Percentiles rank a stretch among this genome's conserved stretches.
These are phyloP conservation scores for Gobio gobio DNA, from an alignment of 2,113 vertebrate genomes.

Conservation along the genomic window DNA sequence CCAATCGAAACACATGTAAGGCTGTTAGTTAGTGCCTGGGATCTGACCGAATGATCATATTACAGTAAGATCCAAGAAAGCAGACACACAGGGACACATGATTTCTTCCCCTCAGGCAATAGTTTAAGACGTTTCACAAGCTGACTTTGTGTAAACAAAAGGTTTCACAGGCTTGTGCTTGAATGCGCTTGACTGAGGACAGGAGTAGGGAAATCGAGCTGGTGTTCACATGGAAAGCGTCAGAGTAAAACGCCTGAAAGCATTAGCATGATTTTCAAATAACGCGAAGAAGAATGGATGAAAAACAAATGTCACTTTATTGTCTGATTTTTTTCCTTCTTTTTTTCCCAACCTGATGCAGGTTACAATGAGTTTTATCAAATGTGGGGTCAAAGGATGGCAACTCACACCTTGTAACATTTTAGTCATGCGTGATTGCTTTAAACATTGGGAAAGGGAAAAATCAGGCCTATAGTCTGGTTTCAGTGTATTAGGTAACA, in stretches of 20 bases:
- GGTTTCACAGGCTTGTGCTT: constrained; percentile 41
- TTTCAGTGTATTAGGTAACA: constrained; percentile 56
- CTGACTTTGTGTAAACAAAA: not conserved
- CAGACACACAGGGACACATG: constrained; percentile 10
- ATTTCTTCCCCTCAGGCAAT: not conserved
- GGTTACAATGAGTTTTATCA: constrained; percentile 62
- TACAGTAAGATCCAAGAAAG: not conserved
- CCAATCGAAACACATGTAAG: constrained; percentile 14
- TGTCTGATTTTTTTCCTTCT: constrained; percentile 35
- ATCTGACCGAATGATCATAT: constrained; percentile 6
- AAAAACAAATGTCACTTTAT: constrained; percentile 60
- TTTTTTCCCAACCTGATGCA: constrained; percentile 64
- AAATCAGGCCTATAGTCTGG: constrained; percentile 54
- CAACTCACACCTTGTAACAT: constrained; percentile 61
- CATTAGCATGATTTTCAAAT: constrained; percentile 49
- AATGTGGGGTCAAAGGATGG: constrained; percentile 46
- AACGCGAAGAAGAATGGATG: constrained; percentile 65
- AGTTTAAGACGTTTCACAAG: constrained; percentile 5
- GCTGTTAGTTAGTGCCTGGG: constrained; percentile 26
- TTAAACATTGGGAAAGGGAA: constrained; percentile 51
- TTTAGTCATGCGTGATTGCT: constrained; percentile 63
- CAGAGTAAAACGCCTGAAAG: not conserved
- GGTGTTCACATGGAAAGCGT: constrained; percentile 43
- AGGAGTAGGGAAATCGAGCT: constrained; percentile 21
- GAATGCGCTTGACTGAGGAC: constrained; percentile 30